Conservation (phyloP, 1,140 invertebrate genomes). For the Drosophila navojoa region DNA sequence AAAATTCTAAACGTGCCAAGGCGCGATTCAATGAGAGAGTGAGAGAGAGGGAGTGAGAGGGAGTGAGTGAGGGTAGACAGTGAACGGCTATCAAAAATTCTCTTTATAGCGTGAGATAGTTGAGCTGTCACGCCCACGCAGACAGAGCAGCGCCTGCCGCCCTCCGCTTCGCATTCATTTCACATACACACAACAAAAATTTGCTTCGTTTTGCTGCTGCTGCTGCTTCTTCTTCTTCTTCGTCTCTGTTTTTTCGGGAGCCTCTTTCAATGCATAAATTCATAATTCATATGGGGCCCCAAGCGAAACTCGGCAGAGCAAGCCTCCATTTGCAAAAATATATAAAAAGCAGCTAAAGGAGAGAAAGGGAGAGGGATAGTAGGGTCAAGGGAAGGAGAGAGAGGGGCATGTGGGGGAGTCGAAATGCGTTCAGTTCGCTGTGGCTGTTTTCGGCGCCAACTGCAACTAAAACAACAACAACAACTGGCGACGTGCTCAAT, state of each 20-base stretch:
- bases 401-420: neutral
- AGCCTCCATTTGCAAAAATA: slow-evolving; percentile 28
- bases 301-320: slow-evolving; percentile 31
- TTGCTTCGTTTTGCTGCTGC: neutral
- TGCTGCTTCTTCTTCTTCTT: too few relatives aligned
- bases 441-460: slow-evolving; percentile 40
- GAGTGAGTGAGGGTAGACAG: neutral
- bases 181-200: slow-evolving; percentile 42
- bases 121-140: neutral
- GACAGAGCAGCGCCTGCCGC: neutral
- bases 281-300: slow-evolving; percentile 71
- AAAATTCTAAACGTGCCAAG: slow-evolving; percentile 78
- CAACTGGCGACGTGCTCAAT: slow-evolving; percentile 70
- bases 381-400: neutral
- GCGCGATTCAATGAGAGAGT: slow-evolving; percentile 12
- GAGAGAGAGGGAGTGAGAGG: neutral
- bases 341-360: slow-evolving; percentile 13
- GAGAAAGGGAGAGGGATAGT: neutral
- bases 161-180: slow-evolving; percentile 20
- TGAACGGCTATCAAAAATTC: slow-evolving; percentile 69
- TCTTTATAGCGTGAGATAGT: slow-evolving; percentile 64
- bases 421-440: slow-evolving; percentile 25
- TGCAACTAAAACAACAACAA: slow-evolving; percentile 50
- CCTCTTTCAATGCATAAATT: slow-evolving; percentile 80
- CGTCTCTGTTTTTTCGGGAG: slow-evolving; percentile 33